Evolutionary conservation across 2,113 vertebrate genomes (phyloP), one percentile per base, ranked within the genome.

Genomic region (Nerophis lumbriciformis): DNA sequence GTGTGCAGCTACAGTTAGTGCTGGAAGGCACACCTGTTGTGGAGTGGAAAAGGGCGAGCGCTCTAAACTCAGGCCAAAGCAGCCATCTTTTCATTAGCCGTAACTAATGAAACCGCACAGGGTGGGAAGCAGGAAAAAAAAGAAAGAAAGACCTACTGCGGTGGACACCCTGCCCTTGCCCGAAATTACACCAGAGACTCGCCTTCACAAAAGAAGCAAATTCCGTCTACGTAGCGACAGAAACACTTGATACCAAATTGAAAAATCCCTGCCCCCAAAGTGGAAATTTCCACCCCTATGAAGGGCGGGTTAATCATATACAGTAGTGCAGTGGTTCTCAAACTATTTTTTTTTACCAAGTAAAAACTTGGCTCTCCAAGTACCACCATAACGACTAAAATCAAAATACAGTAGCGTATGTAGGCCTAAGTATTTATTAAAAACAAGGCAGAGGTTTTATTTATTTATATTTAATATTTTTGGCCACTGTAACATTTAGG

Each of bases 41-140:
- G 68, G 65, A 68, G 74, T 73, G 71, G 77, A 73, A 79, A 47
- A 58, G 82, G 81, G 80, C 77, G 37, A 78, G 69, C 72, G 69
- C 79, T 80, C 72, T 87, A 86, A 87, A 67, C 82, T 82, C 85
- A 91, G 88, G 77, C 82, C 85, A 80, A 62, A 68, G 72, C 66
- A 80, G 82, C 9, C 86, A 87, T 89, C 85, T 89, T 90, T 90
- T 90, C 87, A 91, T 91, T 89, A 91, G 83, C 78, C 85, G 83
- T 84, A 80, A 86, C 88, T 90, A 91, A 91, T 91, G 88, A 91
- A 90, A 90, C 86, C 84, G 84, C 85, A 84, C 78, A 77, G 77
- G 72, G 76, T 78, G 66, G 1, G 68, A 60, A 81, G 73, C 86
- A 88, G 86, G 88, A 19, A 19, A 19, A 87, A 85, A 82, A 68